Conservation (phyloP, 2,797 vertebrate species). For the Sebastes steindachneri region DNA sequence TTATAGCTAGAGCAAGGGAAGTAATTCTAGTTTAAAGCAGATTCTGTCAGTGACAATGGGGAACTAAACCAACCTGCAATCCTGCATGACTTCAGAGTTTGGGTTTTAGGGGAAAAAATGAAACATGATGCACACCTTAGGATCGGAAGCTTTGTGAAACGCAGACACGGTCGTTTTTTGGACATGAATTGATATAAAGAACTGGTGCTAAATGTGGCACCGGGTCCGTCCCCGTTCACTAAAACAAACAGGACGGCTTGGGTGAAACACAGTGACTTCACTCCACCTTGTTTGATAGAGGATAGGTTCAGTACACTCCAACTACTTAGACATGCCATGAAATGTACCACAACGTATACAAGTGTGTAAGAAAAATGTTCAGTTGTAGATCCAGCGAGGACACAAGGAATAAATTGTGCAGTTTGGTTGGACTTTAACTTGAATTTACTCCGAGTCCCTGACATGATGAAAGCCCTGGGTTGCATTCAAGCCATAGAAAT, state of each 20-base stretch:
- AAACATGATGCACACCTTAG: slow-evolving; percentile 67
- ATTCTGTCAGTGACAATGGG: slow-evolving; percentile 84
- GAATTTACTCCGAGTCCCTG: slow-evolving; percentile 42
- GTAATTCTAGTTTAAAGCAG: slow-evolving; percentile 84
- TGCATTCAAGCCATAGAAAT: slow-evolving; percentile 81
- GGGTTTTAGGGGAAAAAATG: slow-evolving; percentile 61
- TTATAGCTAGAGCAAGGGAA: slow-evolving; percentile 87
- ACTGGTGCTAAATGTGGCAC: slow-evolving; percentile 50
- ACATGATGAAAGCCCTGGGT: slow-evolving; percentile 49
- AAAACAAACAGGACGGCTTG: slow-evolving; percentile 48
- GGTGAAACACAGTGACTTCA: slow-evolving; percentile 47
- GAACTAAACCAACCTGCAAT: slow-evolving; percentile 83
- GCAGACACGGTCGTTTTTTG: slow-evolving; percentile 56
- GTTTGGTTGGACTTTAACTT: slow-evolving; percentile 44
- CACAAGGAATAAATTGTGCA: slow-evolving; percentile 1
- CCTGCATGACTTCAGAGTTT: slow-evolving; percentile 84
- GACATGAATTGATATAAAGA: slow-evolving; percentile 40
- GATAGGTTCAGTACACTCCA: slow-evolving; percentile 35
- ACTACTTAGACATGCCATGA: slow-evolving; percentile 42
- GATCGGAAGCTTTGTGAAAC: slow-evolving; percentile 67
- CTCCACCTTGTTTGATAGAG: slow-evolving; percentile 41
- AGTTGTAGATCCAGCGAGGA: slow-evolving; percentile 13
- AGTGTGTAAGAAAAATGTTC: slow-evolving; percentile 5
- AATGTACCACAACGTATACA: slow-evolving; percentile 16
- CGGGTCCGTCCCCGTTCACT: slow-evolving; percentile 36